Base-by-base conservation (phyloP, 2,797 vertebrate genomes). In the Acrocephalus scirpaceus region DNA sequence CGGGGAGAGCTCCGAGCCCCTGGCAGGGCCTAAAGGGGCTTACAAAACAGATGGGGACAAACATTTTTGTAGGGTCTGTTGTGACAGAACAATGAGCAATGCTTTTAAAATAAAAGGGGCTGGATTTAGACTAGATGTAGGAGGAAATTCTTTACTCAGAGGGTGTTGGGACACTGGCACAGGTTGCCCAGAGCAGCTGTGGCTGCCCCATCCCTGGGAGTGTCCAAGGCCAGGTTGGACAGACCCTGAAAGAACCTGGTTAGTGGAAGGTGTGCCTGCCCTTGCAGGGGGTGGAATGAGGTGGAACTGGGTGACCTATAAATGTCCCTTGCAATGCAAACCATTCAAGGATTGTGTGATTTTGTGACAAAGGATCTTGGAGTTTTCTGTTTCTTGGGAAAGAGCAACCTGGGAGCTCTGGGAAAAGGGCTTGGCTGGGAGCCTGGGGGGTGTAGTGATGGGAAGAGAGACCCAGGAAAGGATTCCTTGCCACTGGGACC, bases 21-120 rank as follows among this genome's bases (percentile, higher is more conserved):
- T 48, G 0, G 0, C 42, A 48, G 70, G 20, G 20, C 60, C 60
- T 48, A 0, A 34, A 54, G 29, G 16, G 20, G 32, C 4, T 54
- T 30, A n/a, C n/a, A 19, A 36, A 34, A 65, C 10, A 25, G 13
- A 30, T 30, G 13, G 13, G 26, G n/a, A 7, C 17, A 32, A 45
- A 32, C 17, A 56, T 38, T 66, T 56, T 26, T 21, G 27, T 56
- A 56, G 27, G 40, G 21, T 15, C 16, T 56, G n/a, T 38, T 56
- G 13, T 26, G n/a, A 47, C 17, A 66, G 27, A 14, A 27, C 42
- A 66, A 56, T 7, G 42, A 56, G 14, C 5, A 22, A 47, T 57
- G n/a, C 10, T 66, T 56, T 45, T 56, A 36, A 30, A 56, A 36
- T 38, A 30, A 56, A 65, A 56, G 17, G 20, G 26, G 36, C 5